These are phyloP conservation scores for Horisme vitalbata DNA, from an alignment of 2,888 invertebrate genomes.

Conservation along the genomic window DNA sequence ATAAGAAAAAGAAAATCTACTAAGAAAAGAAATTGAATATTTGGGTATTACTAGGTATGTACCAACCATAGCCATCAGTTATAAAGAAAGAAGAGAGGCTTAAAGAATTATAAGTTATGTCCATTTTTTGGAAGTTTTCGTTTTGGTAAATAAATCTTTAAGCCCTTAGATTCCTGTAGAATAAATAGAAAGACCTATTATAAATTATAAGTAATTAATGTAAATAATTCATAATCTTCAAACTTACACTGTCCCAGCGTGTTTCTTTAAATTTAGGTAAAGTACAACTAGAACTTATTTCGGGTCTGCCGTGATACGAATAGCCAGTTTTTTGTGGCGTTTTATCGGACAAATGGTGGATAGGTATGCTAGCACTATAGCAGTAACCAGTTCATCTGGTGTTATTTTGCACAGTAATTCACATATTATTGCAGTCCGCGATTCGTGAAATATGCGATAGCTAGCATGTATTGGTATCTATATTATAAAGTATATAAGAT, in stretches of 20 bases:
- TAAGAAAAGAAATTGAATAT: neutral
- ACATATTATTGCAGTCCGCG: constrained; percentile 60
- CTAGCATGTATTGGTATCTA: constrained; percentile 37
- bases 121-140: constrained; percentile 17
- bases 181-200: constrained; percentile 11
- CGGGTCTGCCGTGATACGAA: constrained; percentile 78
- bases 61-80: constrained; percentile 15
- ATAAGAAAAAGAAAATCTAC: constrained; percentile 1
- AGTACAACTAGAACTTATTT: constrained; percentile 43
- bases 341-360: constrained; percentile 82
- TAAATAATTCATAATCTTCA: constrained; percentile 19
- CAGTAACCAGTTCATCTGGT: constrained; percentile 81
- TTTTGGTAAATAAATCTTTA: constrained; percentile 18
- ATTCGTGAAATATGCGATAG: constrained; percentile 55
- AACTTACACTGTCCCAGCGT: constrained; percentile 40
- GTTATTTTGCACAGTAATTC: constrained; percentile 75
- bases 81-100: constrained; percentile 13
- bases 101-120: constrained; percentile 16
- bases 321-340: constrained; percentile 80
- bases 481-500: constrained; percentile 9
- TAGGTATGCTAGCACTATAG: constrained; percentile 64
- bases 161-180: constrained; percentile 18
- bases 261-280: constrained; percentile 30
- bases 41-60: neutral
- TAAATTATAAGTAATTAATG: no score